Evolutionary conservation across 2,888 invertebrate species (phyloP).

Genomic region (Argynnis bischoffii): DNA sequence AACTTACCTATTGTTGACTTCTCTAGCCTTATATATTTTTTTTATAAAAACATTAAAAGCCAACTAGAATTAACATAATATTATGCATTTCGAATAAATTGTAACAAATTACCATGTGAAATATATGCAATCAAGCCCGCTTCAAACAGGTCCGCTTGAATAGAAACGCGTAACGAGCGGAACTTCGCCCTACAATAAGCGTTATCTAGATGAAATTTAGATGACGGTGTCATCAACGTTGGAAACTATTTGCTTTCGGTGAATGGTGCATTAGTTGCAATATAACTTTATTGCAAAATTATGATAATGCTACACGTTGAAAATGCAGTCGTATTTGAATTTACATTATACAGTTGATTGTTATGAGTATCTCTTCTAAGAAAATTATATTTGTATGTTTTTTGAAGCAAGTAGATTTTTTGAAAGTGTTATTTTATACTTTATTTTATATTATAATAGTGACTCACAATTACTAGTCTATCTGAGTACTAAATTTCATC

Average conservation of each 20-base stretch:
- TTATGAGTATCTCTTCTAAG: no score
- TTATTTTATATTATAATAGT: no score
- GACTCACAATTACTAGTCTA: no score
- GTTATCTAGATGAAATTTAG: slow-evolving; percentile 38
- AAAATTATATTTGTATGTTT: no score
- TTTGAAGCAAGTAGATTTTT: no score
- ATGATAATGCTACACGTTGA: slow-evolving; percentile 4
- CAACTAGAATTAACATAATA: slow-evolving; percentile 28
- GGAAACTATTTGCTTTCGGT: slow-evolving; percentile 21
- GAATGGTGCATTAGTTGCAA: slow-evolving; percentile 22
- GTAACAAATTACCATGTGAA: slow-evolving; percentile 57
- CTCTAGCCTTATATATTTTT: neutral
- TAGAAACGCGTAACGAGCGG: slow-evolving; percentile 55
- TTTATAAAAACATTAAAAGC: neutral
- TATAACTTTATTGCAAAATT: slow-evolving; percentile 13
- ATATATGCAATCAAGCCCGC: slow-evolving; percentile 66
- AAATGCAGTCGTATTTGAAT: neutral
- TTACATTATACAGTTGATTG: no score
- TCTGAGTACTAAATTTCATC: no score
- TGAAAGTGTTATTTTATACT: no score
- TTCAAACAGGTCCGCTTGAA: slow-evolving; percentile 59
- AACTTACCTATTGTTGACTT: no score
- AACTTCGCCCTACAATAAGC: slow-evolving; percentile 48
- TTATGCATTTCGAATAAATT: slow-evolving; percentile 50
- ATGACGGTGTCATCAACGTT: slow-evolving; percentile 32